Conservation (phyloP, 2,888 invertebrate genomes). For the Thecocarcelia acutangulata region DNA sequence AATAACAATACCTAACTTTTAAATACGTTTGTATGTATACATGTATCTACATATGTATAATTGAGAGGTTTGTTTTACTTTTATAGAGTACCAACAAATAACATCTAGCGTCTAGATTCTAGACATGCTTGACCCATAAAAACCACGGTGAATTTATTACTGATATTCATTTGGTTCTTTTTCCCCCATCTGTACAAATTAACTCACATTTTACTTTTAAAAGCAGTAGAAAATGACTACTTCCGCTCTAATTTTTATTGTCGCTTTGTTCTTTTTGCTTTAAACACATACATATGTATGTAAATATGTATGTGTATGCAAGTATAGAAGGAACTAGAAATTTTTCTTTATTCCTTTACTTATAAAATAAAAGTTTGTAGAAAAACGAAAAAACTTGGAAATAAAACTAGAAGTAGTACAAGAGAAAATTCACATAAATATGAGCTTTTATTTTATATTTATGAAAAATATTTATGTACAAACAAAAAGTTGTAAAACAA, state of each 20-base stretch:
- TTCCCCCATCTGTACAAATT: background rate
- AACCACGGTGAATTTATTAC: no score
- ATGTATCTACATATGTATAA: background rate
- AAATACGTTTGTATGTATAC: background rate
- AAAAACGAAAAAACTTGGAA: background rate
- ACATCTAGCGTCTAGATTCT: no score
- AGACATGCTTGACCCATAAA: no score
- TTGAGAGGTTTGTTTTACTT: no score
- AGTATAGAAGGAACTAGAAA: constrained; percentile 26
- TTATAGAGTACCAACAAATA: no score
- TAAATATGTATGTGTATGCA: no score
- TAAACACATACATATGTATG: background rate
- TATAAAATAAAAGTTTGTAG: background rate
- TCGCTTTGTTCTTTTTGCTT: constrained; percentile 64
- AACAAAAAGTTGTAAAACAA: no score
- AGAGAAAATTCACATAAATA: constrained; percentile 14
- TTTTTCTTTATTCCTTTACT: constrained; percentile 25
- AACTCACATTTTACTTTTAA: background rate
- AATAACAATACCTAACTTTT: background rate
- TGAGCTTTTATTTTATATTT: constrained; percentile 47
- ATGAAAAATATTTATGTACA: no score
- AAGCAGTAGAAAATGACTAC: constrained; percentile 20
- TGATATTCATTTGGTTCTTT: no score
- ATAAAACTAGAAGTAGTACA: background rate
- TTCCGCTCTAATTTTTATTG: constrained; percentile 53